These are phyloP conservation scores for Peromyscus melanophrys DNA, from an alignment of 2,797 vertebrate species.

Conservation along the genomic window DNA sequence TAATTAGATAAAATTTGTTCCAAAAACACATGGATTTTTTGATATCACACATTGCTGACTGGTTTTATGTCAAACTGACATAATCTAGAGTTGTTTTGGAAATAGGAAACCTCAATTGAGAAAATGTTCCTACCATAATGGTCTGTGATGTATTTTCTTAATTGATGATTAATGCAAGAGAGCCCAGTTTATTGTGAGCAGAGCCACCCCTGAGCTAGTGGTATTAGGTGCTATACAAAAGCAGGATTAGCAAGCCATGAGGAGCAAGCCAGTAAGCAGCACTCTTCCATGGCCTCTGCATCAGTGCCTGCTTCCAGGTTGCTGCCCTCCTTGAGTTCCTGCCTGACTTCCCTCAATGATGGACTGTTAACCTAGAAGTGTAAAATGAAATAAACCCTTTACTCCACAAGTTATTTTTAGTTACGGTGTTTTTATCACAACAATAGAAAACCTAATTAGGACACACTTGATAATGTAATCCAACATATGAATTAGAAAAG, in stretches of 20 bases:
- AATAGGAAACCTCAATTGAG: not conserved
- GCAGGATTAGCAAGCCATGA: not conserved
- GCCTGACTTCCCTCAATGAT: not conserved
- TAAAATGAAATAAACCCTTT: not conserved
- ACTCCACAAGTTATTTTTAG: not conserved
- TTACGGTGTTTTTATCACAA: not conserved
- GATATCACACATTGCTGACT: not conserved
- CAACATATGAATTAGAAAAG: not conserved
- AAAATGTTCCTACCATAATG: not conserved
- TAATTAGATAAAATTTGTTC: not conserved
- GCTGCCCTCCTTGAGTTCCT: not conserved
- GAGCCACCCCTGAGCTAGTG: not conserved
- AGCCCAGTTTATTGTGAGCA: not conserved
- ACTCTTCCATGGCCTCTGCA: not conserved
- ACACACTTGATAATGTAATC: not conserved
- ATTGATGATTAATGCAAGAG: not conserved
- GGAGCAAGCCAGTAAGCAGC: not conserved
- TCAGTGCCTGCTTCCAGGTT: not conserved
- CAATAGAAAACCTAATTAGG: slow-evolving; percentile 6
- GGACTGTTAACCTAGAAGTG: not conserved
- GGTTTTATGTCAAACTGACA: not conserved
- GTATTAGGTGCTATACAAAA: not conserved
- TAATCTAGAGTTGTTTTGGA: not conserved
- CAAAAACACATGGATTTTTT: not conserved
- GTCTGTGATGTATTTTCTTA: not conserved